These are phyloP conservation scores for Tridacna crocea DNA, from an alignment of 2,888 invertebrate species.

Conservation along the genomic window DNA sequence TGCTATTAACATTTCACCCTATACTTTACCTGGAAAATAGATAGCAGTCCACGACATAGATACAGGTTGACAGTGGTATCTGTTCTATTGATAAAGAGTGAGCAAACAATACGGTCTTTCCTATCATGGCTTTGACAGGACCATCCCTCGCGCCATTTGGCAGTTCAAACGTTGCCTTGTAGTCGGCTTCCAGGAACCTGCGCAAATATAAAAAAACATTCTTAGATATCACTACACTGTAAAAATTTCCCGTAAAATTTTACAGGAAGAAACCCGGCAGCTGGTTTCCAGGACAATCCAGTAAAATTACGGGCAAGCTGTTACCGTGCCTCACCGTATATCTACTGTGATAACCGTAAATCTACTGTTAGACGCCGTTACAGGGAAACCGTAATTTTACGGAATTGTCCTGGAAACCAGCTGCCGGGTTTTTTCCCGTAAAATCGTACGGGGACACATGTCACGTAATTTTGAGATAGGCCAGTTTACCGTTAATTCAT, in stretches of 20 bases:
- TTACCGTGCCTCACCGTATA: slow-evolving; percentile 1
- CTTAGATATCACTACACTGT: no score
- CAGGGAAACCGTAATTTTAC: not conserved
- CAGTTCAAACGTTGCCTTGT: no score
- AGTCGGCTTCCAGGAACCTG: no score
- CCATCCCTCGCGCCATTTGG: no score
- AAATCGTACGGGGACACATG: not conserved
- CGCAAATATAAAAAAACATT: no score
- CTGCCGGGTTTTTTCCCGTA: slow-evolving; percentile 1
- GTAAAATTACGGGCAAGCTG: not conserved
- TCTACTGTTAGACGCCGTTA: not conserved
- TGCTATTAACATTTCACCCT: slow-evolving; percentile 1
- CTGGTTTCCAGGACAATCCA: not conserved
- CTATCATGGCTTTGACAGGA: slow-evolving; percentile 37
- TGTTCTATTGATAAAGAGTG: slow-evolving; percentile 23
- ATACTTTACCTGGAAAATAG: slow-evolving; percentile 4
- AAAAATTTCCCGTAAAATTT: not conserved
- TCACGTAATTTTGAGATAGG: no score
- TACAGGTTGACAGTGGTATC: slow-evolving; percentile 12
- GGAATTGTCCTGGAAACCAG: slow-evolving; percentile 5
- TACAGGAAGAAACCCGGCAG: not conserved
- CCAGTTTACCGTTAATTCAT: no score
- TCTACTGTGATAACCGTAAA: slow-evolving; percentile 1
- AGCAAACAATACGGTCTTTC: slow-evolving; percentile 27
- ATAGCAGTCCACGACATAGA: slow-evolving; percentile 29